These are phyloP conservation scores for Euura lappo DNA, from an alignment of 1,140 invertebrate species.

Conservation along the genomic window DNA sequence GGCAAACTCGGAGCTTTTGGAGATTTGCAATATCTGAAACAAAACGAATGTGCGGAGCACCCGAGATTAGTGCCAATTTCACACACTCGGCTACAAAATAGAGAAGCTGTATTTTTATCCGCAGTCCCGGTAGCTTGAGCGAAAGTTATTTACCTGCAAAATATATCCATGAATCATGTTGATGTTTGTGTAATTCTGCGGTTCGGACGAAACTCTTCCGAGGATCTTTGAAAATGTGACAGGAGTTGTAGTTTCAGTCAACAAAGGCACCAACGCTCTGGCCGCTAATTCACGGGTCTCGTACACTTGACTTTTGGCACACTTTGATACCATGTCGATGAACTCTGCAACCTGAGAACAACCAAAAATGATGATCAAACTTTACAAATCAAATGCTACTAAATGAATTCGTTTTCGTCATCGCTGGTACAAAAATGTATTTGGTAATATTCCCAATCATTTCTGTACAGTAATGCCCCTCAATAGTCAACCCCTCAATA, in stretches of 20 bases:
- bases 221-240: slow-evolving; percentile 45
- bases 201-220: slow-evolving; percentile 28
- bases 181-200: slow-evolving; percentile 28
- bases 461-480: no score
- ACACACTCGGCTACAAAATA: no score
- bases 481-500: no score
- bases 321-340: slow-evolving; percentile 55
- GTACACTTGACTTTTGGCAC: slow-evolving; percentile 65
- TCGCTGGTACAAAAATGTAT: no score
- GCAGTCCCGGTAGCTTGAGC: no score
- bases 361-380: background rate
- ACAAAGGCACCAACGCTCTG: slow-evolving; percentile 69
- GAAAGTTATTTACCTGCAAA: slow-evolving; percentile 44
- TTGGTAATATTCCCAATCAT: no score
- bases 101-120: no score
- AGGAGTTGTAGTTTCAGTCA: slow-evolving; percentile 53
- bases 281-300: slow-evolving; percentile 72
- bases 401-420: no score
- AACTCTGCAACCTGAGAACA: slow-evolving; percentile 54
- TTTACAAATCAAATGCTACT: no score
- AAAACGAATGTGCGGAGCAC: slow-evolving; percentile 10
- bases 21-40: slow-evolving; percentile 40
- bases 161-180: slow-evolving; percentile 56
- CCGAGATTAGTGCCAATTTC: no score
- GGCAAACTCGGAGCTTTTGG: slow-evolving; percentile 30